phyloP scores from a whole-genome alignment of 1,140 invertebrate species.

The Drosophila hydei region DNA sequence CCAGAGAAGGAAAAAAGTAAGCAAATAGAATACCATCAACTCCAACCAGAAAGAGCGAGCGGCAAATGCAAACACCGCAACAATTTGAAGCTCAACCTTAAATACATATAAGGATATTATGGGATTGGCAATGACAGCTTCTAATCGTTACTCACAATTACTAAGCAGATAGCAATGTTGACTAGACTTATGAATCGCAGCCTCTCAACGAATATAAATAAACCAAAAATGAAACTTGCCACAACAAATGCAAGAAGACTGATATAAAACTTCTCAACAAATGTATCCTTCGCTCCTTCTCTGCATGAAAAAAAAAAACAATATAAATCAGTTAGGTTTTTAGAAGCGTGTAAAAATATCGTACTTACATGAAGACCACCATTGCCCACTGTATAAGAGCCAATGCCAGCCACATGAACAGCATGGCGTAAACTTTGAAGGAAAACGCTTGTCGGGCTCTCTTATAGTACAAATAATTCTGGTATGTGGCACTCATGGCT shows the following conservation, averaged over 20 bases:
- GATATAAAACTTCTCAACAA: constrained; percentile 15
- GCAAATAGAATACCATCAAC: constrained; percentile 19
- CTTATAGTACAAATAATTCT: constrained; percentile 26
- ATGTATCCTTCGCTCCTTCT: not conserved
- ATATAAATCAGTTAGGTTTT: not conserved
- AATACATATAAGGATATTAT: not conserved
- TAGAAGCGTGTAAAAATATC: too few species aligned
- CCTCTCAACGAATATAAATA: constrained; percentile 52
- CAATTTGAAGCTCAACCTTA: constrained; percentile 54
- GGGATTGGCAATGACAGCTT: too few species aligned
- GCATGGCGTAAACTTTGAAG: constrained; percentile 23
- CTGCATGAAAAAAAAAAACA: not conserved
- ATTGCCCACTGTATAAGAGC: constrained; percentile 42
- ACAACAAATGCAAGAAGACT: constrained; percentile 31
- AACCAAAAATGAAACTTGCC: constrained; percentile 14
- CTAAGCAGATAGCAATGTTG: constrained; percentile 30
- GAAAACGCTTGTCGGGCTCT: constrained; percentile 37
- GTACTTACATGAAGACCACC: constrained; percentile 36
- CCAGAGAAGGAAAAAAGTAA: constrained; percentile 8
- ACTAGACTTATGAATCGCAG: constrained; percentile 31
- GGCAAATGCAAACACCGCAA: constrained; percentile 32
- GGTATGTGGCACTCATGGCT: constrained; percentile 8
- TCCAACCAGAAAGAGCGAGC: constrained; percentile 21
- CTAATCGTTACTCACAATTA: constrained; percentile 49
- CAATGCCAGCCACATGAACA: constrained; percentile 41